A percentile compares a stretch with the other conserved stretches of the same genome.
Evolutionary conservation across 2,888 invertebrate species (phyloP).

Genomic region (Thelaira solivaga): DNA sequence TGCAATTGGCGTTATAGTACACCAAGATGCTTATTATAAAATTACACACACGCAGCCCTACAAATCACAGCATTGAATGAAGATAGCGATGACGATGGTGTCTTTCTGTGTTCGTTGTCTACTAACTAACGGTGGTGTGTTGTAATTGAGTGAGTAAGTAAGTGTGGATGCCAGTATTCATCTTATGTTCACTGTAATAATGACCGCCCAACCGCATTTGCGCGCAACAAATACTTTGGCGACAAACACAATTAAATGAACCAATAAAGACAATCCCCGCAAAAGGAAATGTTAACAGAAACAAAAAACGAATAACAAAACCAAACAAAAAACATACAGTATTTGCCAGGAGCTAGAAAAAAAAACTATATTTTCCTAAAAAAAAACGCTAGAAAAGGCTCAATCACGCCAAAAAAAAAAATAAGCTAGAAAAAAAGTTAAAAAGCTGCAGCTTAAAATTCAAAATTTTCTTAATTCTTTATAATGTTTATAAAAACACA

Average conservation of each 20-base stretch:
- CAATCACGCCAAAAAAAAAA: too few species aligned
- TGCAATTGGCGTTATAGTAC: not conserved
- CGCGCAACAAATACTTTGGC: conserved; percentile 28
- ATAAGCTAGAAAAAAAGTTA: too few species aligned
- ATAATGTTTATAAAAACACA: too few species aligned
- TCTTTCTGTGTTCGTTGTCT: conserved; percentile 5
- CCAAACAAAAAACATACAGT: not conserved
- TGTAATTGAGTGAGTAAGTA: not conserved
- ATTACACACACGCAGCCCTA: not conserved
- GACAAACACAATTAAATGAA: conserved; percentile 18
- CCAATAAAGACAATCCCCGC: conserved; percentile 30
- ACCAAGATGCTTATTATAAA: not conserved
- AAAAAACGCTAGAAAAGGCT: too few species aligned
- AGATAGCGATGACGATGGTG: not conserved
- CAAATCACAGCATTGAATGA: not conserved
- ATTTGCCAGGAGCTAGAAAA: too few species aligned
- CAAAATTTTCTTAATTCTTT: too few species aligned
- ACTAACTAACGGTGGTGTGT: not conserved
- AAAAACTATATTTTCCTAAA: too few species aligned
- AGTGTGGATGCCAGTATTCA: not conserved
- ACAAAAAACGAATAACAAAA: not conserved
- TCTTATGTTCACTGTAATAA: conserved; percentile 5
- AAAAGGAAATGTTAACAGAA: not conserved
- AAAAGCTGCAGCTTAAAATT: too few species aligned
- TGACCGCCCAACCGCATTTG: conserved; percentile 56